Percentiles rank a stretch among this genome's conserved stretches.
Conservation (phyloP, 1,140 invertebrate species). For the Spodoptera litura region DNA sequence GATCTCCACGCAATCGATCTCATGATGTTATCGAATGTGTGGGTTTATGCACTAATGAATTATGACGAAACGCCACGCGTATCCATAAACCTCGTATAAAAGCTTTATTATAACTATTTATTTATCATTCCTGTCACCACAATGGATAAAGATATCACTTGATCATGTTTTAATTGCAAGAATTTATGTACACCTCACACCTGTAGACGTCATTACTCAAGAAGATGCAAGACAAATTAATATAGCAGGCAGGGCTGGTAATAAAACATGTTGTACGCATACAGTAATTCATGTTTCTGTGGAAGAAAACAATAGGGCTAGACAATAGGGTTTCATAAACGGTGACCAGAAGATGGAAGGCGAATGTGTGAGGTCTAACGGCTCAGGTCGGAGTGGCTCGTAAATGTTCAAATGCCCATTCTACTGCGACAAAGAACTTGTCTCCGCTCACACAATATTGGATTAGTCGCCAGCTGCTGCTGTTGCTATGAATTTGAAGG, state of each 20-base stretch:
- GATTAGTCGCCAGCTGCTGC: slow-evolving; percentile 3
- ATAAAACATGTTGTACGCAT: neutral
- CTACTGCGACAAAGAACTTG: slow-evolving; percentile 20
- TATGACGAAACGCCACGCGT: slow-evolving; percentile 11
- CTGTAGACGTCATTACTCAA: neutral
- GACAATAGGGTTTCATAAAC: slow-evolving; percentile 22
- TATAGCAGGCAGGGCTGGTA: slow-evolving; percentile 1
- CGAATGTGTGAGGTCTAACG: slow-evolving; percentile 23
- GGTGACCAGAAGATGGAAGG: slow-evolving; percentile 13
- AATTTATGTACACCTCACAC: neutral
- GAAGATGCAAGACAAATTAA: slow-evolving; percentile 9
- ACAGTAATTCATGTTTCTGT: slow-evolving; percentile 2
- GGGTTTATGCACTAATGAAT: slow-evolving; percentile 27
- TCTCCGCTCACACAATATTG: slow-evolving; percentile 6
- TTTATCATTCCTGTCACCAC: too few species aligned
- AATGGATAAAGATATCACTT: neutral
- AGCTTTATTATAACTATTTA: too few species aligned
- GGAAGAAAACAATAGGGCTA: neutral
- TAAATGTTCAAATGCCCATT: slow-evolving; percentile 27
- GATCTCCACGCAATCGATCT: slow-evolving; percentile 24
- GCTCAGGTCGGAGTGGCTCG: neutral
- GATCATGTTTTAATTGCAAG: neutral
- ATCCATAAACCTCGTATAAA: neutral
- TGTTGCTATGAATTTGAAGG: neutral
- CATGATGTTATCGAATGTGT: slow-evolving; percentile 16